phyloP scores from a whole-genome alignment of 2,888 invertebrate species.

The Cantharis nigra region DNA sequence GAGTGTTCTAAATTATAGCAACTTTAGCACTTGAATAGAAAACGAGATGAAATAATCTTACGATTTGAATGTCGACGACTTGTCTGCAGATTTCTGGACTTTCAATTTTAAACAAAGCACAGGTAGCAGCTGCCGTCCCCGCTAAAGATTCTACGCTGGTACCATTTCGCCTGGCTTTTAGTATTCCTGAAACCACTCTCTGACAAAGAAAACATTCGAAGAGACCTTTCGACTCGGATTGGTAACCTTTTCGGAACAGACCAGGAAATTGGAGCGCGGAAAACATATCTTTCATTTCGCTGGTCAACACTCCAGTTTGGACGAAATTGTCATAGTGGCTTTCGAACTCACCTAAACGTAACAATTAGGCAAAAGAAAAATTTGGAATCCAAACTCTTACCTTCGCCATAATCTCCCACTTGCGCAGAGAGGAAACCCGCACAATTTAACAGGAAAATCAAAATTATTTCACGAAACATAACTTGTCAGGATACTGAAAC shows the following conservation, averaged over 20 bases:
- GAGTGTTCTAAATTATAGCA: constrained; percentile 59
- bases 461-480: background rate
- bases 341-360: constrained; percentile 1
- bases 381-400: background rate
- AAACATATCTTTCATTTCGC: constrained; percentile 30
- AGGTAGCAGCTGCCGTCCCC: constrained; percentile 49
- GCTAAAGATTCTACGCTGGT: background rate
- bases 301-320: constrained; percentile 30
- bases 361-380: background rate
- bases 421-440: background rate
- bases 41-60: constrained; percentile 47
- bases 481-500: background rate
- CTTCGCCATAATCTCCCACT: background rate
- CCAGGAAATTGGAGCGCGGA: constrained; percentile 32
- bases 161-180: constrained; percentile 5
- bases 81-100: constrained; percentile 64
- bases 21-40: background rate
- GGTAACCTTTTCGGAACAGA: constrained; percentile 30
- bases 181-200: background rate
- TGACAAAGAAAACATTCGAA: constrained; percentile 35
- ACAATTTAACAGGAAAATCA: background rate
- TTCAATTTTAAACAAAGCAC: constrained; percentile 62
- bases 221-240: constrained; percentile 15
- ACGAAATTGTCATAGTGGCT: constrained; percentile 33
- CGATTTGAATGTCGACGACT: constrained; percentile 63